Conservation (phyloP, 2,797 vertebrate genomes). For the Tragopan temminckii region DNA sequence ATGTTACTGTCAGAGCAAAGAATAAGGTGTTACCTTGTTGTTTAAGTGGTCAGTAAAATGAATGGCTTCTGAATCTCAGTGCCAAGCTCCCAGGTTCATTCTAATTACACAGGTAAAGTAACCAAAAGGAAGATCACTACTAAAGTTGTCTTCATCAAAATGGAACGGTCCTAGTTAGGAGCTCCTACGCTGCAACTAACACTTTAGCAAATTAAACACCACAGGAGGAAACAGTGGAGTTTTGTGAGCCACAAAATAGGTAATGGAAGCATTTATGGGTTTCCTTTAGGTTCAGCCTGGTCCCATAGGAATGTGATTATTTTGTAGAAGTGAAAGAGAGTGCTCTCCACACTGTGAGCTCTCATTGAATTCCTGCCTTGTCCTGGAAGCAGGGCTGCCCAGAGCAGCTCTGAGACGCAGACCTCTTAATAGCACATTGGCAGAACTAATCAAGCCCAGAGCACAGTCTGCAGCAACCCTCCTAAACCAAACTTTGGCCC, state of each 20-base stretch:
- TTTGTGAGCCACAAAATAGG: neutral
- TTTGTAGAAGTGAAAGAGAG: neutral
- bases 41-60: neutral
- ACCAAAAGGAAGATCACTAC: neutral
- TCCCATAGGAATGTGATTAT: neutral
- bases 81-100: neutral
- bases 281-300: neutral
- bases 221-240: fast-evolving
- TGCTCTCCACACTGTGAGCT: neutral
- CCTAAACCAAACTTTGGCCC: slow-evolving; percentile 59
- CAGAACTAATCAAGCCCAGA: slow-evolving; percentile 66
- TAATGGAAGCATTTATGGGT: neutral
- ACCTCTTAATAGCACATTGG: slow-evolving; percentile 62
- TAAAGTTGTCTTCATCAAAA: neutral
- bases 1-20: neutral
- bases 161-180: neutral
- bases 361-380: slow-evolving; percentile 27
- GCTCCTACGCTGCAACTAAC: neutral
- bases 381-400: slow-evolving; percentile 12
- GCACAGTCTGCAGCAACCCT: slow-evolving; percentile 12
- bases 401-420: slow-evolving; percentile 11
- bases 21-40: neutral
- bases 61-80: neutral
- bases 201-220: neutral
- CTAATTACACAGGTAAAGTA: neutral